These are phyloP conservation scores for Cherax quadricarinatus DNA, from an alignment of 1,140 invertebrate genomes.

Conservation along the genomic window DNA sequence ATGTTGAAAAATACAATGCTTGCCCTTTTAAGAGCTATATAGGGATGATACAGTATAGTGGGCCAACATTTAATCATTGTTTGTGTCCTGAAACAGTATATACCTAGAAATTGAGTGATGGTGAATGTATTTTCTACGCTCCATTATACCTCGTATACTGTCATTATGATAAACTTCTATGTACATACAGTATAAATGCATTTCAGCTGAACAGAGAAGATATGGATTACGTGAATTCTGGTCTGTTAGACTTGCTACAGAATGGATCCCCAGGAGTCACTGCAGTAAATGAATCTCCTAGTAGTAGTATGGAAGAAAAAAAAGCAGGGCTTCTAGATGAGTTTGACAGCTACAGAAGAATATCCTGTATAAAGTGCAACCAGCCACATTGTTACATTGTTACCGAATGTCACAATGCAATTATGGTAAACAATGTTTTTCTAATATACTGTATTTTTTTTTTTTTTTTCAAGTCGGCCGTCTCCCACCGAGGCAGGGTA, in stretches of 20 bases:
- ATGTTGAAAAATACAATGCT: too few relatives aligned
- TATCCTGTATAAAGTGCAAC: slow-evolving; percentile 50
- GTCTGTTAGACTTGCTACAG: not conserved
- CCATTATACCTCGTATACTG: too few relatives aligned
- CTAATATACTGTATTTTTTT: not conserved
- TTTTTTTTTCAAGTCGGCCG: too few relatives aligned
- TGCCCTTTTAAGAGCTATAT: too few relatives aligned
- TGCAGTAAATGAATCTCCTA: not conserved
- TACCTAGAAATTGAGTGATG: too few relatives aligned
- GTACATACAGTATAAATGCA: not conserved
- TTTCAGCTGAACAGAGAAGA: not conserved
- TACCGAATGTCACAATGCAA: slow-evolving; percentile 49
- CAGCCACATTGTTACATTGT: slow-evolving; percentile 19
- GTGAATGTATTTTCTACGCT: too few relatives aligned
- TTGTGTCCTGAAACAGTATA: too few relatives aligned
- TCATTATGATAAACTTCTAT: too few relatives aligned
- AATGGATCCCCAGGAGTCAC: not conserved
- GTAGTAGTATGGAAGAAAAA: not conserved
- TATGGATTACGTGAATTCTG: not conserved
- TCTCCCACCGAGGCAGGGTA: too few relatives aligned
- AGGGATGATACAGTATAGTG: too few relatives aligned
- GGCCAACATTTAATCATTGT: too few relatives aligned
- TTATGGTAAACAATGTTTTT: slow-evolving; percentile 23
- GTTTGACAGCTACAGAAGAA: not conserved
- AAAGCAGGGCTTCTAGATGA: not conserved